Percentiles rank a stretch among this genome's conserved stretches.
These are phyloP conservation scores for Drosophila funebris DNA, from an alignment of 1,140 invertebrate genomes.

Conservation along the genomic window DNA sequence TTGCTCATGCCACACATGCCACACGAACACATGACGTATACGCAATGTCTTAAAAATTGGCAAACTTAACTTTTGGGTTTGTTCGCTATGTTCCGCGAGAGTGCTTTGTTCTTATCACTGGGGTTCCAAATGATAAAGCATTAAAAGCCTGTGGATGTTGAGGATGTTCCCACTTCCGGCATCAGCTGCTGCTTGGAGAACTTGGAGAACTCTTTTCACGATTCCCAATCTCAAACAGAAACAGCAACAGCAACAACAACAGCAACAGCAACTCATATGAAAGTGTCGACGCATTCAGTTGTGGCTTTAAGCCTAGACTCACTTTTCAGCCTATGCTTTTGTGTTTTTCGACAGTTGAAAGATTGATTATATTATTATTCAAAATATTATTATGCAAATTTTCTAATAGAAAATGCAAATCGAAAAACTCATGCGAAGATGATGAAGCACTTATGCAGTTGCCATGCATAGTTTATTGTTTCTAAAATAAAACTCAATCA, in stretches of 20 bases:
- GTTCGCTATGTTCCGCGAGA: conserved; percentile 6
- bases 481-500: too few relatives aligned
- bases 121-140: conserved; percentile 5
- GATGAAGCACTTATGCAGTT: too few relatives aligned
- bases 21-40: conserved; percentile 30
- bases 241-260: background rate
- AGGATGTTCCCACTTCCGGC: background rate
- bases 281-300: background rate
- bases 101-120: background rate
- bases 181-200: conserved; percentile 17
- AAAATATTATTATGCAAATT: too few relatives aligned
- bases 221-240: too few relatives aligned
- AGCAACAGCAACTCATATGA: background rate
- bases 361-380: too few relatives aligned
- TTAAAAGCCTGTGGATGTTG: background rate
- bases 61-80: conserved; percentile 39
- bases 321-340: too few relatives aligned
- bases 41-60: conserved; percentile 39
- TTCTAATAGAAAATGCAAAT: too few relatives aligned
- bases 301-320: too few relatives aligned
- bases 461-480: too few relatives aligned
- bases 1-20: background rate
- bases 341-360: too few relatives aligned
- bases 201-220: conserved; percentile 9
- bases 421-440: too few relatives aligned